Percentiles rank a stretch among this genome's conserved stretches.
Conservation (phyloP, 2,888 invertebrate genomes). For the Phyllotreta striolata region DNA sequence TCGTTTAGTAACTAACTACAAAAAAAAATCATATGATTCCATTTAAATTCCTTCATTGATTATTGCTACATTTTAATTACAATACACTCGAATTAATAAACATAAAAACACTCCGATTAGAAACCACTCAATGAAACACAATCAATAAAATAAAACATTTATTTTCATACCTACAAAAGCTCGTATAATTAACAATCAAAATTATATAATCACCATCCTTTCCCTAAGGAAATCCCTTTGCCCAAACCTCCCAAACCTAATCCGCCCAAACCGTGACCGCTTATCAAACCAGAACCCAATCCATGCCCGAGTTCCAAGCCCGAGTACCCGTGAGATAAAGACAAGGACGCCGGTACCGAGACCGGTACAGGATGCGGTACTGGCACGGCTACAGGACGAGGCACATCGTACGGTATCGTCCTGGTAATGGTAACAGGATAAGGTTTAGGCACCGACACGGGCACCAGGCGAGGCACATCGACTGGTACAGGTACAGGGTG, state of each 20-base stretch:
- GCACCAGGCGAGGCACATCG: constrained; percentile 64
- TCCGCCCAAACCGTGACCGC: constrained; percentile 17
- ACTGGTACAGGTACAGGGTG: constrained; percentile 63
- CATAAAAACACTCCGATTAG: neutral
- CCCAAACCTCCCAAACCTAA: constrained; percentile 23
- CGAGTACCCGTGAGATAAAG: constrained; percentile 44
- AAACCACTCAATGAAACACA: neutral
- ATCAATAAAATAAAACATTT: constrained; percentile 6
- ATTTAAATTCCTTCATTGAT: too few relatives aligned
- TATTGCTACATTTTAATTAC: too few relatives aligned
- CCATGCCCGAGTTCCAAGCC: constrained; percentile 30
- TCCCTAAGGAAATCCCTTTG: constrained; percentile 25
- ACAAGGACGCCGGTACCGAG: constrained; percentile 52
- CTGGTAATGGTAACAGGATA: constrained; percentile 55
- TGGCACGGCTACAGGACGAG: constrained; percentile 62
- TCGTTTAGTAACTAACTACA: too few relatives aligned
- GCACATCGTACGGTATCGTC: constrained; percentile 56
- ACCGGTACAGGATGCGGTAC: constrained; percentile 47
- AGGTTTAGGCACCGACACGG: constrained; percentile 61
- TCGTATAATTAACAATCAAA: neutral
- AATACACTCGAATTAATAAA: neutral
- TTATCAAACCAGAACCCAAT: constrained; percentile 34
- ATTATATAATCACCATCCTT: constrained; percentile 20
- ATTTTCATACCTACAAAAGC: constrained; percentile 1
- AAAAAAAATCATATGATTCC: too few relatives aligned